Conservation (phyloP, 2,113 vertebrate species). For the Neofelis nebulosa region DNA sequence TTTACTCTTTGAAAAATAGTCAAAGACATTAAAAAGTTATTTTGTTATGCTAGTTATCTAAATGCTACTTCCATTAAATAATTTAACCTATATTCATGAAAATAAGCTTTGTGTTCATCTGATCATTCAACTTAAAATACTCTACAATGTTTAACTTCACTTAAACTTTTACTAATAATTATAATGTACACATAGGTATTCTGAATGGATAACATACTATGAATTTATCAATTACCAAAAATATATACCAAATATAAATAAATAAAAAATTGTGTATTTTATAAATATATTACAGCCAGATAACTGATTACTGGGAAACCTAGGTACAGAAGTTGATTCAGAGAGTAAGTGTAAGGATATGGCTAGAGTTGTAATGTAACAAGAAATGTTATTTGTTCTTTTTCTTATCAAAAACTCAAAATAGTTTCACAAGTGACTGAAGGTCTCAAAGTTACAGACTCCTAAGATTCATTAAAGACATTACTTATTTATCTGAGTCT, state of each 20-base stretch:
- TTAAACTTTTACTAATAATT: background rate
- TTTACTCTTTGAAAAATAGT: background rate
- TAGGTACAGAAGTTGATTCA: background rate
- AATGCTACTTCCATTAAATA: background rate
- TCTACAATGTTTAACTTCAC: background rate
- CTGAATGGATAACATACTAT: background rate
- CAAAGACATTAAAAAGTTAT: background rate
- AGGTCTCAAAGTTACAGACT: background rate
- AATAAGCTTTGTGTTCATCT: background rate
- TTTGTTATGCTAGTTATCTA: background rate
- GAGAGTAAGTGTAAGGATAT: background rate
- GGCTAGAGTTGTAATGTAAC: background rate
- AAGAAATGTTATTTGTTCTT: background rate
- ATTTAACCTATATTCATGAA: slow-evolving; percentile 6
- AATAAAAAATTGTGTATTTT: background rate
- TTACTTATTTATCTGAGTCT: background rate
- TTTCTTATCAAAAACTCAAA: background rate
- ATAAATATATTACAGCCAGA: background rate
- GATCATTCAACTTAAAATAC: background rate
- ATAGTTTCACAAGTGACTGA: background rate
- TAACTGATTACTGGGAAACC: background rate
- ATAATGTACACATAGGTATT: background rate
- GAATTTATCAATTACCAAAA: background rate
- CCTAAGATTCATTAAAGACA: background rate
- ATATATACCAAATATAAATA: background rate